A percentile compares a stretch with the other conserved stretches of the same genome.
These are phyloP conservation scores for Sesia bembeciformis DNA, from an alignment of 2,888 invertebrate species.

Conservation along the genomic window DNA sequence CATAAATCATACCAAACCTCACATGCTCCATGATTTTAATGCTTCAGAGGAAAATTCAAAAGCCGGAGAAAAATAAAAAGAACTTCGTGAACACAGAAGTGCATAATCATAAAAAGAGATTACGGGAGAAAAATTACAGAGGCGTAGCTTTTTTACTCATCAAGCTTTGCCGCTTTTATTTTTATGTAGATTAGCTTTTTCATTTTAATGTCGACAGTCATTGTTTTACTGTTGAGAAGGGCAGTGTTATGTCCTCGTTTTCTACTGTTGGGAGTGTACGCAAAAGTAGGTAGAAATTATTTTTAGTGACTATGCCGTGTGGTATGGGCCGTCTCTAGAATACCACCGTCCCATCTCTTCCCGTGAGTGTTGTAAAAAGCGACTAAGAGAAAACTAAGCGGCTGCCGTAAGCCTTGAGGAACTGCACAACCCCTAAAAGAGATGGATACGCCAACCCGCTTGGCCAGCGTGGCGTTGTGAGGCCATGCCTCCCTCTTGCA, in stretches of 20 bases:
- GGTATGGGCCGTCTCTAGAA: no score
- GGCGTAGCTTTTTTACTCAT: slow-evolving; percentile 11
- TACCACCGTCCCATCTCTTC: no score
- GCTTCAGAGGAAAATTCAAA: slow-evolving; percentile 30
- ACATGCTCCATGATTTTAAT: slow-evolving; percentile 30
- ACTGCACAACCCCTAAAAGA: no score
- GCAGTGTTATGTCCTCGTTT: background rate
- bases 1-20: slow-evolving; percentile 39
- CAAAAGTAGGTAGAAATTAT: no score
- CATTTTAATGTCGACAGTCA: slow-evolving; percentile 8
- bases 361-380: no score
- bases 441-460: no score
- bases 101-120: slow-evolving; percentile 23
- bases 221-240: slow-evolving; percentile 4
- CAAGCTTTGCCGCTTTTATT: slow-evolving; percentile 16
- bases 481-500: no score
- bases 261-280: background rate
- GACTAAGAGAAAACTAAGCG: no score
- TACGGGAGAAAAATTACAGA: slow-evolving; percentile 18
- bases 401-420: no score
- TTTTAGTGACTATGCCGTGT: no score
- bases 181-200: slow-evolving; percentile 20
- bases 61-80: slow-evolving; percentile 17
- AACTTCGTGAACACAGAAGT: slow-evolving; percentile 6
- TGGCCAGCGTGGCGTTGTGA: no score